phyloP scores from a whole-genome alignment of 2,888 invertebrate species.

The Priocnemis perturbator region DNA sequence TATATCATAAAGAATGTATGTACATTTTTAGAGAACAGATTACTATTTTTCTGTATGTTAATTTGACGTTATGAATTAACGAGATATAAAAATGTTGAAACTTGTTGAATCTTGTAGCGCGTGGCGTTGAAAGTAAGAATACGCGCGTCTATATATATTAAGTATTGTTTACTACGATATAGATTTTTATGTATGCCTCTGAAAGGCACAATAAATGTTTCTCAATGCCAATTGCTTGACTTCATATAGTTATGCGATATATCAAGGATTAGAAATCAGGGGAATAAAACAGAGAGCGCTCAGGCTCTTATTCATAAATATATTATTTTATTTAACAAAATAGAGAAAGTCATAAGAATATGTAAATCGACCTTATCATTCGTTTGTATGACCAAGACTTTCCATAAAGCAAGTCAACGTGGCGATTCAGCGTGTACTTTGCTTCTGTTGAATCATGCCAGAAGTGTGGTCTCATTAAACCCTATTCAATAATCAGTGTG shows the following conservation, averaged over 20 bases:
- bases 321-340: conserved; percentile 61
- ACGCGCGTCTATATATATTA: conserved; percentile 15
- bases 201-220: conserved; percentile 47
- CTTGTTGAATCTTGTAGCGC: conserved; percentile 6
- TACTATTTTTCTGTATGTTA: conserved; percentile 30
- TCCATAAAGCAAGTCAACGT: conserved; percentile 10
- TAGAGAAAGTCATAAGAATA: conserved; percentile 39
- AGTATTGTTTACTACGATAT: conserved; percentile 30
- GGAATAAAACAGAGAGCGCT: neutral
- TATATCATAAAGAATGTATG: conserved; percentile 18
- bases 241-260: neutral
- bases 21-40: conserved; percentile 15
- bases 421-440: neutral
- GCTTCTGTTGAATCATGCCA: neutral
- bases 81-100: conserved; percentile 1
- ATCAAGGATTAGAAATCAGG: neutral
- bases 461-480: conserved; percentile 1
- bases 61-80: conserved; percentile 17
- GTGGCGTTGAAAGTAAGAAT: neutral
- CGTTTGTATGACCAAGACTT: conserved; percentile 6
- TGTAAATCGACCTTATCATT: conserved; percentile 29
- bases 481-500: neutral
- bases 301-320: conserved; percentile 50
- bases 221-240: neutral
- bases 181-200: conserved; percentile 24